Conservation (phyloP, 1,140 invertebrate genomes). For the Ceratitis capitata region DNA sequence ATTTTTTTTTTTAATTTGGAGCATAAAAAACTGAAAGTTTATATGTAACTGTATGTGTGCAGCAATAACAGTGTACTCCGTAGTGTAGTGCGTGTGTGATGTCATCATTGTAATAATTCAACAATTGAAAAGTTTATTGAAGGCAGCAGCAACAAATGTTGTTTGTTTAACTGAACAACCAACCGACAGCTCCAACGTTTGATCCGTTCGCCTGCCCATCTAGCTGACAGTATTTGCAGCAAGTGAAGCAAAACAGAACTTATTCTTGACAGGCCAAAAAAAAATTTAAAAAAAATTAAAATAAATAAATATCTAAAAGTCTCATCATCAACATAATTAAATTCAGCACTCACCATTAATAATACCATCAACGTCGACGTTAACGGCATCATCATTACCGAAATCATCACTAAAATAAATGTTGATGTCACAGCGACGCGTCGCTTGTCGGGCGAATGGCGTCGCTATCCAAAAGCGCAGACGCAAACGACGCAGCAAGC, state of each 20-base stretch:
- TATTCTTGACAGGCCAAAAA: not conserved
- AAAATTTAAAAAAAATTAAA: too few species aligned
- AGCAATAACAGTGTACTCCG: too few species aligned
- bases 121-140: not conserved
- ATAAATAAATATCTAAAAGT: too few species aligned
- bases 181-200: not conserved
- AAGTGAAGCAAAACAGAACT: not conserved
- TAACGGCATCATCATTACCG: not conserved
- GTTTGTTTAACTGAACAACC: not conserved
- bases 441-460: not conserved
- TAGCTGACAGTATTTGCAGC: not conserved
- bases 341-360: not conserved
- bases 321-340: constrained; percentile 10
- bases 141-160: not conserved
- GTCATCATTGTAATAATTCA: not conserved
- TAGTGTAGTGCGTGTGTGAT: constrained; percentile 3
- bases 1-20: not conserved
- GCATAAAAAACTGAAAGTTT: not conserved
- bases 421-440: constrained; percentile 57
- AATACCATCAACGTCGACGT: not conserved
- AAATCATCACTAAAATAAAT: constrained; percentile 57
- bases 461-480: not conserved
- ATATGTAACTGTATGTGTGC: not conserved
- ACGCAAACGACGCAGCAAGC: not conserved
- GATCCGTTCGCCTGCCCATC: not conserved